Conservation (phyloP, 1,140 invertebrate genomes). For the Drosophila dunni region DNA sequence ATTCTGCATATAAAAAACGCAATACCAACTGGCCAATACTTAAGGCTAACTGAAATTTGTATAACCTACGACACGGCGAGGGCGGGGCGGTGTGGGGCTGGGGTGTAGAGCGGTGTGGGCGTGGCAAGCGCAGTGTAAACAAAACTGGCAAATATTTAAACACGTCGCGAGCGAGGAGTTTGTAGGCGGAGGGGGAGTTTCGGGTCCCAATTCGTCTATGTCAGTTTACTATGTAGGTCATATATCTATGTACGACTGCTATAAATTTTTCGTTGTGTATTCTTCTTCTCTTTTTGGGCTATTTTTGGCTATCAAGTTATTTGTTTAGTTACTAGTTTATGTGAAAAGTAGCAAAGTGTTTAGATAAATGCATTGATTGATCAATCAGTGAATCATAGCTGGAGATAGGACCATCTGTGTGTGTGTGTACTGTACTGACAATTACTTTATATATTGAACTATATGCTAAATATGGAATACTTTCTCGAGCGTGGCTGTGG, state of each 20-base stretch:
- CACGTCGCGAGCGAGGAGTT: conserved; percentile 19
- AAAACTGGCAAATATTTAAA: conserved; percentile 65
- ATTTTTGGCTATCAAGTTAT: conserved; percentile 38
- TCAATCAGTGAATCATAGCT: conserved; percentile 30
- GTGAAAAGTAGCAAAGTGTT: conserved; percentile 30
- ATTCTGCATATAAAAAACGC: conserved; percentile 35
- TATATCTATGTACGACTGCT: conserved; percentile 13
- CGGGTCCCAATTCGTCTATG: conserved; percentile 67
- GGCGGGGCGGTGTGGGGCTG: not conserved
- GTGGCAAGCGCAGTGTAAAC: conserved; percentile 57
- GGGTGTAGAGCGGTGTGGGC: not conserved
- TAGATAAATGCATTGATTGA: conserved; percentile 36
- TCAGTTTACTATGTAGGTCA: conserved; percentile 39
- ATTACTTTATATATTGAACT: conserved; percentile 15
- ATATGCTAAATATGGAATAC: conserved; percentile 59
- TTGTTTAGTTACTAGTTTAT: conserved; percentile 48
- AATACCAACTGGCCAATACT: conserved; percentile 62
- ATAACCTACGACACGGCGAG: conserved; percentile 64
- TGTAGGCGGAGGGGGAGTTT: not conserved
- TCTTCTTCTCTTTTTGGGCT: conserved; percentile 26
- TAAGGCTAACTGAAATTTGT: conserved; percentile 77
- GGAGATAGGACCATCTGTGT: conserved; percentile 24
- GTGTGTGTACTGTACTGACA: not conserved
- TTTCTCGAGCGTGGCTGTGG: conserved; percentile 41
- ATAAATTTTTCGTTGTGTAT: conserved; percentile 21